Percentiles rank a stretch among this genome's conserved stretches.
phyloP scores from a whole-genome alignment of 2,888 invertebrate species.

The Cantharis rufa region DNA sequence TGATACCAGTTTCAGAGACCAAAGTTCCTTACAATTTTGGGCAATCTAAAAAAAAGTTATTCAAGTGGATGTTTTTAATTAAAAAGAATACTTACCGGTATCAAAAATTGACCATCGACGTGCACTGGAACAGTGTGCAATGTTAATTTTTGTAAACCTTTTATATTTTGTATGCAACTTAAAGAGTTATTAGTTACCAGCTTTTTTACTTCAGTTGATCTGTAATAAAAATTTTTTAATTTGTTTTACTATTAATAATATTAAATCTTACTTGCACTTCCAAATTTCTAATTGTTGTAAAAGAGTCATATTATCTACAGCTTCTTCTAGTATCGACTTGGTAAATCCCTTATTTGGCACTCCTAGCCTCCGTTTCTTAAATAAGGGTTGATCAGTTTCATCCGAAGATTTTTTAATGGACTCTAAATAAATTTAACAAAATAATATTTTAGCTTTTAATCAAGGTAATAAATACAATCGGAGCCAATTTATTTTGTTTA shows the following conservation, averaged over 20 bases:
- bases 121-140: not conserved
- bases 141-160: slow-evolving; percentile 1
- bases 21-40: not conserved
- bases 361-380: slow-evolving; percentile 5
- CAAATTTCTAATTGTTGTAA: slow-evolving; percentile 12
- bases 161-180: not conserved
- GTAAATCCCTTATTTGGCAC: not conserved
- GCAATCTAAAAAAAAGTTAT: slow-evolving; percentile 6
- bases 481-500: too few species aligned
- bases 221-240: not conserved
- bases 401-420: not conserved
- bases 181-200: not conserved
- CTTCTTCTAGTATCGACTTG: slow-evolving; percentile 5
- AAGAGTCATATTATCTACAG: not conserved
- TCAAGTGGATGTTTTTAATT: not conserved
- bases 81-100: not conserved
- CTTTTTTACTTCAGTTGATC: not conserved
- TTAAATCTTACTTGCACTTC: not conserved
- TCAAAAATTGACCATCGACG: not conserved
- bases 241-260: not conserved
- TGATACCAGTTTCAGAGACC: not conserved
- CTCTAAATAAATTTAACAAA: not conserved
- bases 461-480: too few species aligned
- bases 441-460: not conserved
- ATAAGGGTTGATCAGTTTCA: not conserved